phyloP scores from a whole-genome alignment of 2,888 invertebrate genomes.

The Linyphia triangularis region DNA sequence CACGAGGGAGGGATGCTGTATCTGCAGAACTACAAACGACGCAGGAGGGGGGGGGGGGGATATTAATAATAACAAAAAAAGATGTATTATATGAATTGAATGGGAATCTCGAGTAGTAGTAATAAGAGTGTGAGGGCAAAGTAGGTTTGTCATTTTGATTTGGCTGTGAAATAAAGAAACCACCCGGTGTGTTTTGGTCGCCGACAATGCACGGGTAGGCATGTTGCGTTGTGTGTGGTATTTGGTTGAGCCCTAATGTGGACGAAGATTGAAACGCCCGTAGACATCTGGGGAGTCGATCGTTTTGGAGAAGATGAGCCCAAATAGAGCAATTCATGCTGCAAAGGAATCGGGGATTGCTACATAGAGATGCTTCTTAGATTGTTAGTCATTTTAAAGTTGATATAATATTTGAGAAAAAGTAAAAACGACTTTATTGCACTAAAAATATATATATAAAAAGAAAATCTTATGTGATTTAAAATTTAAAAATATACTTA shows the following conservation, averaged over 20 bases:
- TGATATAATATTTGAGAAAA: no score
- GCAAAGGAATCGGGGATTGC: no score
- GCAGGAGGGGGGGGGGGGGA: not conserved
- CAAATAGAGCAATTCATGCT: no score
- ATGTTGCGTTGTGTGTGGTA: constrained; percentile 55
- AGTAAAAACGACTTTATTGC: no score
- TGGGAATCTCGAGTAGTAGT: constrained; percentile 35
- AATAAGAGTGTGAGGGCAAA: constrained; percentile 59
- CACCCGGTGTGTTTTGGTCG: constrained; percentile 23
- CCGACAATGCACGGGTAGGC: not conserved
- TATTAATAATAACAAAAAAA: constrained; percentile 1
- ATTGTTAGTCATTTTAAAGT: no score
- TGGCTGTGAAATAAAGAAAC: not conserved
- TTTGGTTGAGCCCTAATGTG: not conserved
- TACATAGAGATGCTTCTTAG: no score
- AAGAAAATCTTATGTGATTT: no score
- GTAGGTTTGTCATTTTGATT: constrained; percentile 63
- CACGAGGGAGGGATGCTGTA: constrained; percentile 14
- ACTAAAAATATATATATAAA: no score
- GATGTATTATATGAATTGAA: constrained; percentile 9
- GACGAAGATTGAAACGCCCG: constrained; percentile 24
- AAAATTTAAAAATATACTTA: no score
- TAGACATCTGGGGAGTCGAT: not conserved
- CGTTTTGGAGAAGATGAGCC: not conserved
- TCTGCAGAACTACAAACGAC: not conserved